Evolutionary conservation across 2,797 vertebrate genomes (phyloP), one percentile per base, ranked within the genome.

Genomic region (Spondyliosoma cantharus): DNA sequence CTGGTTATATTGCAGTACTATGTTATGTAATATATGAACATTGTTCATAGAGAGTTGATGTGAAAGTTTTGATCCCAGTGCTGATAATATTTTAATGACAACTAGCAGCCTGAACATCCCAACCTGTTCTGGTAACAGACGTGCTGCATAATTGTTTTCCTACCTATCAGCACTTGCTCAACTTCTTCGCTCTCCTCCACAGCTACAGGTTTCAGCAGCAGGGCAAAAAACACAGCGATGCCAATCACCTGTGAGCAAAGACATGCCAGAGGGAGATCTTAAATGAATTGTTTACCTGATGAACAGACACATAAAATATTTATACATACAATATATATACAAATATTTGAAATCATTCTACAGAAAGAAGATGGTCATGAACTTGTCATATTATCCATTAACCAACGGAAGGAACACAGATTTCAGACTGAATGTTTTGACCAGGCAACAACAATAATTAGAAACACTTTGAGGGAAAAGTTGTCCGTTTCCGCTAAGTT

Each of bases 221-320:
- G 85, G 5, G 96, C 95, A 43, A 96, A 95, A 86, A 96, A 87
- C 69, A 96, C 94, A 5, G 96, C 96, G 71, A 96, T 42, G 7
- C 95, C 94, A 19, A 96, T 75, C 69, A 96, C 95, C 96, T 96
- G 85, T 19, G 15, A 63, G 46, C 25, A 76, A 37, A 86, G 66
- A 15, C 24, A 65, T 70, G 4, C 4, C 70, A 6, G 4, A 49
- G 20, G 29, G 56, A 48, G 58, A 56, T 32, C 45, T 8, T 53
- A 1, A 0, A 62, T 29, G 14, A 50, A 57, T 27, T 54, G 0
- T 16, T 22, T 11, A 42, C 11, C 46, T 20, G 24, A 49, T 20
- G 22, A 3, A 49, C 8, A 61, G n/a, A 68, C 49, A 53, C 17
- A 43, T 17, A 24, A 11, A 22, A n/a, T n/a, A n/a, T n/a, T n/a